phyloP scores from a whole-genome alignment of 2,888 invertebrate genomes.

The Apamea monoglypha region DNA sequence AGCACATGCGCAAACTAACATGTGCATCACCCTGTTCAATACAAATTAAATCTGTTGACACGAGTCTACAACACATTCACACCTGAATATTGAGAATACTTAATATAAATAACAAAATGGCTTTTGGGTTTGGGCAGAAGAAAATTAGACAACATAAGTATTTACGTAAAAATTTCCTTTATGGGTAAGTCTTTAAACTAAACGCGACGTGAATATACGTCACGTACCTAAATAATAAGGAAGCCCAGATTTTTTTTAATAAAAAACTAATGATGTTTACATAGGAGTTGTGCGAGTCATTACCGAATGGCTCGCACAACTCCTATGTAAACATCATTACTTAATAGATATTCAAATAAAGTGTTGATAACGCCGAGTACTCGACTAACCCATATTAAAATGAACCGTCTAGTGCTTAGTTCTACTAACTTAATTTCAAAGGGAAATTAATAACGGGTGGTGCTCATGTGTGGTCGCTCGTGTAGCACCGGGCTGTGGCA shows the following conservation, averaged over 20 bases:
- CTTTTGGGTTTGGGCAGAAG: slow-evolving; percentile 19
- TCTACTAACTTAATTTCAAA: slow-evolving; percentile 45
- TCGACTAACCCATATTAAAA: slow-evolving; percentile 32
- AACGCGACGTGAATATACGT: slow-evolving; percentile 25
- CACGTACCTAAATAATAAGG: slow-evolving; percentile 51
- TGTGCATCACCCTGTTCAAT: slow-evolving; percentile 61
- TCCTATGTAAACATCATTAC: no score
- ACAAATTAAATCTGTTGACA: slow-evolving; percentile 58
- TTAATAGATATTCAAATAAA: no score
- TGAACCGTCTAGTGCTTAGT: slow-evolving; percentile 26
- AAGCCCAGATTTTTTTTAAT: background rate
- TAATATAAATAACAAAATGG: slow-evolving; percentile 35
- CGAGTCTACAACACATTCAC: slow-evolving; percentile 29
- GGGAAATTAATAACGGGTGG: slow-evolving; percentile 48
- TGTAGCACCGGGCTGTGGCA: slow-evolving; percentile 56
- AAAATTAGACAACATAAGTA: slow-evolving; percentile 38
- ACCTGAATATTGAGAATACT: slow-evolving; percentile 31
- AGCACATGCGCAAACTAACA: slow-evolving; percentile 55
- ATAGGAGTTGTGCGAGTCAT: no score
- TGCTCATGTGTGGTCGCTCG: slow-evolving; percentile 58
- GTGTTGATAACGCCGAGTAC: background rate
- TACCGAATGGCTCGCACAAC: no score
- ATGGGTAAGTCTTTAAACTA: slow-evolving; percentile 5
- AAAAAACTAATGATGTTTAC: slow-evolving; percentile 18
- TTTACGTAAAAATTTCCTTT: slow-evolving; percentile 36